Percentiles rank a stretch among this genome's conserved stretches.
Conservation (phyloP, 2,797 vertebrate genomes). For the Tachyglossus aculeatus region DNA sequence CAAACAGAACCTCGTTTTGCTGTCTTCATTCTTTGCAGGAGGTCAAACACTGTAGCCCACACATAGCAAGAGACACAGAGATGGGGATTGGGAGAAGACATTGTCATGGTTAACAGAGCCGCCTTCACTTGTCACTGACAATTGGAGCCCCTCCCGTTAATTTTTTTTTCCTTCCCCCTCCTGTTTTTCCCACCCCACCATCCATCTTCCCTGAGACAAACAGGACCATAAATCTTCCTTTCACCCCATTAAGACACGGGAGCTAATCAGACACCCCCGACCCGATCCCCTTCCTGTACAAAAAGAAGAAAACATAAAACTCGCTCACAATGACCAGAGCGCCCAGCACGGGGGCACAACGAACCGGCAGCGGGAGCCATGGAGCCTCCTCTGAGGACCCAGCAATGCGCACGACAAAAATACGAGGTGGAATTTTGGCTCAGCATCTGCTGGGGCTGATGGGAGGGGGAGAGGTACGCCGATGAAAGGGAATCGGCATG, state of each 20-base stretch:
- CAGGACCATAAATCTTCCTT: conserved; percentile 63
- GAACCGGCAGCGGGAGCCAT: neutral
- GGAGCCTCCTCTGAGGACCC: neutral
- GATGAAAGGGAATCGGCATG: conserved; percentile 29
- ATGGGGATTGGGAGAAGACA: conserved; percentile 38
- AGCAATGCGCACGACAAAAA: conserved; percentile 33
- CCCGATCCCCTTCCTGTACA: conserved; percentile 4
- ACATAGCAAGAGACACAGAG: neutral
- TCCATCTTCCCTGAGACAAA: conserved; percentile 61
- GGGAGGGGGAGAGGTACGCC: no score
- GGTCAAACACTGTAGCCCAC: conserved; percentile 11
- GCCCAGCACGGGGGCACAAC: conserved; percentile 7
- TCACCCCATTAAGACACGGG: conserved; percentile 43
- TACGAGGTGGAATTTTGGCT: conserved; percentile 44
- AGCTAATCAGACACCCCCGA: conserved; percentile 17
- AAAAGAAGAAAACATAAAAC: conserved; percentile 45
- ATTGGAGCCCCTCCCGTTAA: conserved; percentile 41
- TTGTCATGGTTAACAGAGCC: neutral
- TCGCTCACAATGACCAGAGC: neutral
- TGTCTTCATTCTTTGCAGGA: conserved; percentile 5
- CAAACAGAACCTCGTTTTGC: conserved; percentile 29
- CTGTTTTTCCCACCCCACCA: conserved; percentile 66
- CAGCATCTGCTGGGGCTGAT: conserved; percentile 37
- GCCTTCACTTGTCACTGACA: neutral
- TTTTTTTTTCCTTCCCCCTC: conserved; percentile 61